These are phyloP conservation scores for Etheostoma spectabile DNA, from an alignment of 2,113 vertebrate genomes.

Conservation along the genomic window DNA sequence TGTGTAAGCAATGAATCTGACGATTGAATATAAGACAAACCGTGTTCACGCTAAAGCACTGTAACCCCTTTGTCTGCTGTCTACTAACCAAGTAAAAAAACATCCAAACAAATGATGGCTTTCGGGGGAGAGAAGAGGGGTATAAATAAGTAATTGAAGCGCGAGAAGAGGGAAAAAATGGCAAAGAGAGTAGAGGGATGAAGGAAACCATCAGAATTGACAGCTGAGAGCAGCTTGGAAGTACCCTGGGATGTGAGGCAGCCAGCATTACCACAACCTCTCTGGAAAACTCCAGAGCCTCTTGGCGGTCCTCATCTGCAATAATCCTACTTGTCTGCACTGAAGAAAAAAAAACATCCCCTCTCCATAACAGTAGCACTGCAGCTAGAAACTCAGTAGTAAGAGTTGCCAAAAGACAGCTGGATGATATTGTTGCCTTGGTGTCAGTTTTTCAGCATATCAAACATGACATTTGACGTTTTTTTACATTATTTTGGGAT, in stretches of 20 bases:
- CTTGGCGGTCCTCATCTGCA: slow-evolving; percentile 62
- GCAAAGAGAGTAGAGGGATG: slow-evolving; percentile 15
- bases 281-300: slow-evolving; percentile 61
- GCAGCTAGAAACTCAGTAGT: slow-evolving; percentile 39
- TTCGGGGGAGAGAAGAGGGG: slow-evolving; percentile 30
- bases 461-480: neutral
- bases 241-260: slow-evolving; percentile 57
- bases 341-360: slow-evolving; percentile 16
- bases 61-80: slow-evolving; percentile 4
- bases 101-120: slow-evolving; percentile 52
- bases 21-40: slow-evolving; percentile 14
- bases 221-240: slow-evolving; percentile 62
- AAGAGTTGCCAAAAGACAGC: slow-evolving; percentile 46
- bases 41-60: neutral
- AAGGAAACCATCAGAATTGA: slow-evolving; percentile 56
- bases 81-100: slow-evolving; percentile 40
- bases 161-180: slow-evolving; percentile 36
- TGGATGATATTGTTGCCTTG: slow-evolving; percentile 33
- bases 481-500: neutral
- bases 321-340: slow-evolving; percentile 58
- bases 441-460: slow-evolving; percentile 22
- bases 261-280: slow-evolving; percentile 64
- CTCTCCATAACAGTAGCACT: slow-evolving; percentile 38
- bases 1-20: neutral
- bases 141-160: slow-evolving; percentile 59